Conservation (phyloP, 2,888 invertebrate genomes). For the Netelia melanura region DNA sequence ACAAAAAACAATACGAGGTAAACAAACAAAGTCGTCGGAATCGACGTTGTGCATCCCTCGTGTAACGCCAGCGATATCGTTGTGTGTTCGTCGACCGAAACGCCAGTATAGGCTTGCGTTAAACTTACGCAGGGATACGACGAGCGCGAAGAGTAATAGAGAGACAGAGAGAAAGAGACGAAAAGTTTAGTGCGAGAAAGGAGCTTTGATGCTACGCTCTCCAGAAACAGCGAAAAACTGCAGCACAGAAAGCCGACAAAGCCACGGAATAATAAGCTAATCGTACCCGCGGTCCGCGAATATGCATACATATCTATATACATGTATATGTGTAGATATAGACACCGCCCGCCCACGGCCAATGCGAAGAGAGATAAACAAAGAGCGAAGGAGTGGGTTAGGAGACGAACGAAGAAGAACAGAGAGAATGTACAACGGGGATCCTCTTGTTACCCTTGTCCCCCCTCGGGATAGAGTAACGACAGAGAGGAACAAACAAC, state of each 20-base stretch:
- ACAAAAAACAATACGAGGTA: neutral
- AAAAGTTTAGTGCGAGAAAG: slow-evolving; percentile 58
- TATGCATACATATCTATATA: slow-evolving; percentile 28
- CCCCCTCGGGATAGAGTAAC: slow-evolving; percentile 63
- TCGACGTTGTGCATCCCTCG: slow-evolving; percentile 10
- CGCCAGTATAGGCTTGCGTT: neutral
- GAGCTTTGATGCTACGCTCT: slow-evolving; percentile 63
- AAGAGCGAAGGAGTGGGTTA: slow-evolving; percentile 62
- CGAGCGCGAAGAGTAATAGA: slow-evolving; percentile 61
- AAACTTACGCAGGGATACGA: slow-evolving; percentile 14
- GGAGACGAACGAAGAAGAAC: slow-evolving; percentile 69
- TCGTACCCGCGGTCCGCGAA: slow-evolving; percentile 73
- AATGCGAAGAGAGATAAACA: slow-evolving; percentile 41
- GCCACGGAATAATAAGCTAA: slow-evolving; percentile 80
- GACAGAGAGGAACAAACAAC: slow-evolving; percentile 52
- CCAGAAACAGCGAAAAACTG: slow-evolving; percentile 61
- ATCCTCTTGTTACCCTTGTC: slow-evolving; percentile 34
- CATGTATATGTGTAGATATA: neutral
- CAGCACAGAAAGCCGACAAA: slow-evolving; percentile 75
- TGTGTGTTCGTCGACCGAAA: neutral
- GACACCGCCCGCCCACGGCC: slow-evolving; percentile 47
- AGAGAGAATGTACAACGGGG: slow-evolving; percentile 64
- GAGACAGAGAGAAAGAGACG: slow-evolving; percentile 68
- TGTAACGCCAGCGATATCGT: neutral
- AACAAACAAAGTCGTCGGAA: neutral